Base-by-base conservation (phyloP, 2,113 vertebrate species). In the Hemichromis elongatus region DNA sequence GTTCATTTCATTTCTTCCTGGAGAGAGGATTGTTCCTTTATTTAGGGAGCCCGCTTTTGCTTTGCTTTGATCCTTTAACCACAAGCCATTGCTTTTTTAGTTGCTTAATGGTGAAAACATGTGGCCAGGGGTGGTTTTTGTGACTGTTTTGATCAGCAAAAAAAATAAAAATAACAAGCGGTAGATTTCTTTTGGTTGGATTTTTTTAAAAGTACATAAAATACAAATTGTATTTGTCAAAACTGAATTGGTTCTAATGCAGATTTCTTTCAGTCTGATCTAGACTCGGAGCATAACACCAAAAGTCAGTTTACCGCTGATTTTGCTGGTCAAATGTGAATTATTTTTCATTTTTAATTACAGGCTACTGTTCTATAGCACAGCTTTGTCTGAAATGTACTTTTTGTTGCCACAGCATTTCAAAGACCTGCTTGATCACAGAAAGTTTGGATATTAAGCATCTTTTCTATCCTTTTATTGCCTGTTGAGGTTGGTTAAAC, bases 11-110 rank as follows among this genome's bases (percentile, higher is more conserved):
- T 91, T 87, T 89, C 68, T 56, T 86, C 78, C 56, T 21, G 19
- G 19, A 78, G 30, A 84, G 37, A 86, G 61, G 53, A 57, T 50
- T n/a, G 28, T 54, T 85, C 84, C 59, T 75, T 82, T 56, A 54
- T 47, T 73, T 45, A 52, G 42, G 45, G 70, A 53, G 40, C 90
- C 77, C 13, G 24, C 56, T 81, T 90, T 81, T 77, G 50, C 70
- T 45, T 85, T 83, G 70, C 61, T 90, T 89, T 91, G 37, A 88
- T 84, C 42, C n/a, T 75, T 87, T 84, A 56, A 59, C 80, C 77
- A 85, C 9, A 70, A 88, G 61, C 78, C 63, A 84, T 42, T 77
- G 50, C n/a, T 80, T 89, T 87, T 89, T 89, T 61, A 40, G 85
- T 90, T 80, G 40, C 52, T 86, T 77, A 40, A 73, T 77, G 70